These are phyloP conservation scores for Papilio demoleus DNA, from an alignment of 2,888 invertebrate species.

Conservation along the genomic window DNA sequence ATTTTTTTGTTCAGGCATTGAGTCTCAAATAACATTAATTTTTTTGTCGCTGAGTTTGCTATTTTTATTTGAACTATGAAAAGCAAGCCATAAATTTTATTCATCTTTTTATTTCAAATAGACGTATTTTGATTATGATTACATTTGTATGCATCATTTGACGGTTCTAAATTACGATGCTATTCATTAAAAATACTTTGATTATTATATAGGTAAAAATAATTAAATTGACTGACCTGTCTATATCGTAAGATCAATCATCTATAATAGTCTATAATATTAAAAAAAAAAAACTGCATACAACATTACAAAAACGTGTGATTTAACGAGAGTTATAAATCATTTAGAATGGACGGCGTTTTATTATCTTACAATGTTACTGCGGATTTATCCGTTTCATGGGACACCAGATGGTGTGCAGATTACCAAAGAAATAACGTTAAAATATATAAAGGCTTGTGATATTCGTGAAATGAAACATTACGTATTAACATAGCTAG, in stretches of 20 bases:
- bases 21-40: too few species aligned
- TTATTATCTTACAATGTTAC: constrained; percentile 36
- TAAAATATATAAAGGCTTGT: constrained; percentile 17
- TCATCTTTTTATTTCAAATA: not conserved
- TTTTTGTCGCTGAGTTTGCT: too few species aligned
- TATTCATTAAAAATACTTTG: too few species aligned
- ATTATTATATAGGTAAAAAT: too few species aligned
- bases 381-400: constrained; percentile 31
- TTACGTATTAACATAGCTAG: not conserved
- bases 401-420: constrained; percentile 24
- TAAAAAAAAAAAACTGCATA: not conserved
- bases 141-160: not conserved
- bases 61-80: constrained; percentile 5
- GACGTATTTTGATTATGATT: not conserved
- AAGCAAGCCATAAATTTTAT: not conserved
- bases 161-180: too few species aligned
- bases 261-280: too few species aligned
- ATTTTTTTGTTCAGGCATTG: too few species aligned
- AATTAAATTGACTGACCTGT: too few species aligned
- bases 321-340: constrained; percentile 29
- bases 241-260: too few species aligned
- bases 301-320: constrained; percentile 6
- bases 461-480: not conserved
- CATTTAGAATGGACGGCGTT: constrained; percentile 33
- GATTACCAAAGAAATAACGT: constrained; percentile 16